Percentiles rank a stretch among this genome's conserved stretches.
Evolutionary conservation across 2,888 invertebrate species (phyloP).

Genomic region (Cosmia pyralina): DNA sequence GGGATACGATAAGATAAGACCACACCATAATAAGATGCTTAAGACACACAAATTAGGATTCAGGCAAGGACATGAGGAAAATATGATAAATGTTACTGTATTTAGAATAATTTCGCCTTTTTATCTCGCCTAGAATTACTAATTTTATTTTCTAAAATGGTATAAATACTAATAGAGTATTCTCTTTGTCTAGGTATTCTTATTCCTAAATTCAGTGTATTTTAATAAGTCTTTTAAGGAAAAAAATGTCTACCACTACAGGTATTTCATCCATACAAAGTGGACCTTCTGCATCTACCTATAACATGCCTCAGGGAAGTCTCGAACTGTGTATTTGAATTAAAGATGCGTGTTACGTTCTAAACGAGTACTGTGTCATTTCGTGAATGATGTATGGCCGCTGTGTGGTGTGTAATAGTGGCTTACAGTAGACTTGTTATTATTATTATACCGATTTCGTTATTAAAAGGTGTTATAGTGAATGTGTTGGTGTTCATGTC

Average conservation of each 20-base stretch:
- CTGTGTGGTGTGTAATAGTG: slow-evolving; percentile 19
- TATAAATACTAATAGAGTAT: neutral
- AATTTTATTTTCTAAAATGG: no score
- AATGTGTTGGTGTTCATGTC: neutral
- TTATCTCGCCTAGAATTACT: neutral
- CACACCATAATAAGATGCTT: neutral
- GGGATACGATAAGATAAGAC: slow-evolving; percentile 15
- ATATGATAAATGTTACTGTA: neutral
- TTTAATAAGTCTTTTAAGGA: neutral
- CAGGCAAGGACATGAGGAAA: neutral
- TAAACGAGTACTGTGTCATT: slow-evolving; percentile 46
- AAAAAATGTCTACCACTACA: neutral
- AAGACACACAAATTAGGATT: neutral
- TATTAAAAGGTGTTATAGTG: slow-evolving; percentile 16
- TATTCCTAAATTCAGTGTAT: neutral
- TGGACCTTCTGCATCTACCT: slow-evolving; percentile 13
- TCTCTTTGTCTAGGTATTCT: neutral
- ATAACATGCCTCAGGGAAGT: slow-evolving; percentile 31
- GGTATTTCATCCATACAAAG: no score
- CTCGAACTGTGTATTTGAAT: slow-evolving; percentile 49
- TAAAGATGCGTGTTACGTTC: slow-evolving; percentile 57
- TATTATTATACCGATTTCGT: slow-evolving; percentile 39
- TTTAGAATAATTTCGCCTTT: neutral
- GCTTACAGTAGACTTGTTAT: slow-evolving; percentile 26
- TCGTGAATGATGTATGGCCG: slow-evolving; percentile 45